Evolutionary conservation across 2,113 vertebrate species (phyloP).

Genomic region (Dissostichus mawsoni): DNA sequence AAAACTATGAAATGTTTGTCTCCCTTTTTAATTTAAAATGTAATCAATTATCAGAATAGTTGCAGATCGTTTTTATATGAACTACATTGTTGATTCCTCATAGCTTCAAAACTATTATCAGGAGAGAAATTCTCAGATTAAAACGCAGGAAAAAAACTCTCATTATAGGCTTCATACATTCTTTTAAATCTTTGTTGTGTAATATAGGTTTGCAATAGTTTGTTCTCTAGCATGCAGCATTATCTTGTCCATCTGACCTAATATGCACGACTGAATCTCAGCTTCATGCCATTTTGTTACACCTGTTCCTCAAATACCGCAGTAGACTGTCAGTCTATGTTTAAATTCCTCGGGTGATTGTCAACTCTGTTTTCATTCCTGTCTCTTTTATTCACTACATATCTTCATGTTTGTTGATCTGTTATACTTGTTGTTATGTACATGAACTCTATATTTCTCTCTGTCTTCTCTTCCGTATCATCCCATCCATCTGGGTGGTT

Average conservation of each 20-base stretch:
- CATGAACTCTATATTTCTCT: slow-evolving; percentile 83
- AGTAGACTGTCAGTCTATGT: slow-evolving; percentile 33
- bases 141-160: neutral
- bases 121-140: neutral
- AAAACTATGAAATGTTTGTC: neutral
- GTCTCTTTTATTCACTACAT: slow-evolving; percentile 47
- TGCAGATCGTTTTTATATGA: neutral
- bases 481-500: slow-evolving; percentile 91
- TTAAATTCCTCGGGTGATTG: slow-evolving; percentile 43
- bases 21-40: neutral
- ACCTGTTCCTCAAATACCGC: slow-evolving; percentile 43
- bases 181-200: neutral
- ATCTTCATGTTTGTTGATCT: slow-evolving; percentile 73
- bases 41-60: neutral
- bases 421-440: slow-evolving; percentile 77
- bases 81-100: neutral
- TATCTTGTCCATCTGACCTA: slow-evolving; percentile 47
- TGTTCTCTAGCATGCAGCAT: neutral
- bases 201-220: neutral
- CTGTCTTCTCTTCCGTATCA: slow-evolving; percentile 85
- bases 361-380: slow-evolving; percentile 52
- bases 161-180: neutral
- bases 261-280: slow-evolving; percentile 43
- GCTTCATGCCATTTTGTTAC: slow-evolving; percentile 20
- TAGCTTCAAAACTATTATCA: neutral